Base-by-base conservation (phyloP, 1,140 invertebrate species). In the Linepithema humile region DNA sequence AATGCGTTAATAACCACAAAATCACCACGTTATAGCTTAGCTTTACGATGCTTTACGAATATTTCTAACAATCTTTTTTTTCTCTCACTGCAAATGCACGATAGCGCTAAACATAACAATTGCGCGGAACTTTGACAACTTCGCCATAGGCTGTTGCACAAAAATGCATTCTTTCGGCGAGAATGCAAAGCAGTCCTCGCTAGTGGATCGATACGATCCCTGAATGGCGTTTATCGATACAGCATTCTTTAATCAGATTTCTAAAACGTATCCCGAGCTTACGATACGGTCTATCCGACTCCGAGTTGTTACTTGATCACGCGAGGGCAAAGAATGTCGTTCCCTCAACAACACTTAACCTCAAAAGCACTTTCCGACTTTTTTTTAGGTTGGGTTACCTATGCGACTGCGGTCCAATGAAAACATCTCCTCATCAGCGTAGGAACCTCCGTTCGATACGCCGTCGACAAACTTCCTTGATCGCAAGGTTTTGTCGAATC, bases 291-390 rank as follows among this genome's bases (percentile, higher is more conserved):
- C 20, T 60, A 2, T 48, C 17, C 17, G 5, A 20, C 6, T 55
- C 55, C 10, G 23, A 17, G 43, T 45, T 53, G 12, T 23, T 10
- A 29, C 20, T 87, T 26, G 74, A 26, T 70, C 15, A 9, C 29
- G 48, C 78, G 48, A 70, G 26, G 55, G 10, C 20, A 43, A 72
- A 73, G 75, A 65, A 74, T 38, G 26, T 73, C 23, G 48, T 74
- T 77, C 15, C 55, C 32, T 23, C 67, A 85, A 53, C 69, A 17
- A 65, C 70, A 90, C 88, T 90, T 91, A 91, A 91, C 90, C 90
- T 91, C 69, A 84, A 90, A 89, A 62, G 26, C 4, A 35, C 29
- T 57, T 75, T 45, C 72, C 35, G 20, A 29, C 40, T 29, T 15
- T 73, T 17, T 69, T 85, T 80, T 74, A 59, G 53, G 57, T 74